Conservation (phyloP, 2,113 vertebrate genomes). For the Toxotes chatareus region DNA sequence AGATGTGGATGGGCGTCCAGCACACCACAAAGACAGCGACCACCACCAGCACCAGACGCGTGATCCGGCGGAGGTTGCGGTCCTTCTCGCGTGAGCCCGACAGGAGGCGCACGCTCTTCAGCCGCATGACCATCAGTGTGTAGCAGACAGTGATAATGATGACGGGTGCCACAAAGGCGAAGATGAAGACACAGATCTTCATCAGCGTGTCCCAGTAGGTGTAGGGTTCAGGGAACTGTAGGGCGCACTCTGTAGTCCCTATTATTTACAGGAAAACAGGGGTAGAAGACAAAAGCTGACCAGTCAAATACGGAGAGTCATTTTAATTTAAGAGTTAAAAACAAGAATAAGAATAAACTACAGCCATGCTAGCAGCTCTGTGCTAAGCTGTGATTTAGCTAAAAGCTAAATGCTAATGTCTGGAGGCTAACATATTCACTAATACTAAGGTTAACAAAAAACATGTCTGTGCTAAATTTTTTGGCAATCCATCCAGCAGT, state of each 20-base stretch:
- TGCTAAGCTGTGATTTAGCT: no score
- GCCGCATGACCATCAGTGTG: constrained; percentile 93
- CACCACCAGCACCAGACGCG: constrained; percentile 94
- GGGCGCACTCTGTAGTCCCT: constrained; percentile 92
- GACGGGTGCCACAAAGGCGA: constrained; percentile 93
- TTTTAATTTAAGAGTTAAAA: no score
- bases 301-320: neutral
- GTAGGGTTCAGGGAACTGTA: constrained; percentile 97
- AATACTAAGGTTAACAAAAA: no score
- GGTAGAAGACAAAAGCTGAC: neutral
- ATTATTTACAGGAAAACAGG: constrained; percentile 21
- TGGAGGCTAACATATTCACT: no score
- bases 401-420: no score
- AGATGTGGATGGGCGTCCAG: constrained; percentile 96
- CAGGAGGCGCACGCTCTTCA: constrained; percentile 93
- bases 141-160: constrained; percentile 96
- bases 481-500: neutral
- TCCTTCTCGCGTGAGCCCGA: constrained; percentile 97
- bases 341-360: no score
- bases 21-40: constrained; percentile 95
- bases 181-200: constrained; percentile 97
- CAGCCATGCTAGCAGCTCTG: no score
- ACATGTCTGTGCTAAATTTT: neutral
- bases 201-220: constrained; percentile 96
- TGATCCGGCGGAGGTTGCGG: constrained; percentile 95